phyloP scores from a whole-genome alignment of 2,113 vertebrate species.

The Malurus melanocephalus region DNA sequence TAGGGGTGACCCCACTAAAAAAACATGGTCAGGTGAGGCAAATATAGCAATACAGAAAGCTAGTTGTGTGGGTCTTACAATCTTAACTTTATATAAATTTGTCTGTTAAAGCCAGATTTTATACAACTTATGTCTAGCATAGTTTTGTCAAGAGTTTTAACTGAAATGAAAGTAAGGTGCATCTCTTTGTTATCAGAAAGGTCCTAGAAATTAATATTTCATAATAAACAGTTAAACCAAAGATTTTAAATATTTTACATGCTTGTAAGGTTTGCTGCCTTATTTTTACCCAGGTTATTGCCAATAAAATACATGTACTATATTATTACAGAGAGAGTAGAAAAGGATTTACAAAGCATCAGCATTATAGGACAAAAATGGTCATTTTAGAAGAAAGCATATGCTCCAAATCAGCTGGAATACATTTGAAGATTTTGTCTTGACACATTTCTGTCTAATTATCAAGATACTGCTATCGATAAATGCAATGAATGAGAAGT shows the following conservation, averaged over 20 bases:
- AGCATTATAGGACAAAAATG: neutral
- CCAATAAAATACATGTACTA: neutral
- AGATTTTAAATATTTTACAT: neutral
- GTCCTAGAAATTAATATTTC: neutral
- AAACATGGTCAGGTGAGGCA: neutral
- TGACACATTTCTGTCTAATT: neutral
- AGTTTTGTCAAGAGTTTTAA: neutral
- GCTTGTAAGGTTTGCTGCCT: neutral
- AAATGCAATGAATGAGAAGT: neutral
- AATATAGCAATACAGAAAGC: neutral
- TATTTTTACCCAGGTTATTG: neutral
- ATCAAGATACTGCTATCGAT: neutral
- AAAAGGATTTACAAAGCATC: neutral
- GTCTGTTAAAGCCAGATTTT: neutral
- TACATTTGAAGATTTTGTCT: neutral
- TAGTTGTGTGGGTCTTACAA: neutral
- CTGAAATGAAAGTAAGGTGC: neutral
- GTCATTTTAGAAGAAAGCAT: neutral
- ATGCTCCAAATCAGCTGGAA: neutral
- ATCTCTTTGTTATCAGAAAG: neutral
- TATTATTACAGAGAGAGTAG: neutral
- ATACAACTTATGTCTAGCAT: neutral
- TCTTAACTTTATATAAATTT: neutral
- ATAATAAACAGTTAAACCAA: neutral
- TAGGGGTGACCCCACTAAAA: neutral